Conservation (phyloP, 2,888 invertebrate genomes). For the Falcaria lacertinaria region DNA sequence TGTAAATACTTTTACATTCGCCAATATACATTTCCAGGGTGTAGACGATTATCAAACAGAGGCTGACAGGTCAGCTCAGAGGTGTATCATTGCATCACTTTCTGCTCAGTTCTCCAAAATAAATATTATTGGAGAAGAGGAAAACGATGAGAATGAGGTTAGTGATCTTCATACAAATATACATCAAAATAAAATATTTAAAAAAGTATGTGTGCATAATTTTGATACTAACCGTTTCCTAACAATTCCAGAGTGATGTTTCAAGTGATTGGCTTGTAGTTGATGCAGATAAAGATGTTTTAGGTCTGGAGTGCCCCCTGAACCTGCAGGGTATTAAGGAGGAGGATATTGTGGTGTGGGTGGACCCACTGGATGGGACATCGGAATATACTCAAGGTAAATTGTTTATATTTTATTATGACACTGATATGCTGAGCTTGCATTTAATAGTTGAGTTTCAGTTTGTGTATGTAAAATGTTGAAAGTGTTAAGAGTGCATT, state of each 20-base stretch:
- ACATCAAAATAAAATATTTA: no score
- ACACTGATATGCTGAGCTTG: slow-evolving; percentile 8
- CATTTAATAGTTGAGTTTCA: neutral
- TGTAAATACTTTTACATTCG: no score
- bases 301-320: slow-evolving; percentile 82
- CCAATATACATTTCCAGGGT: slow-evolving; percentile 81
- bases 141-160: slow-evolving; percentile 81
- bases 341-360: slow-evolving; percentile 96
- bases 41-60: slow-evolving; percentile 98
- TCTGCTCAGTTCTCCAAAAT: slow-evolving; percentile 89
- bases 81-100: slow-evolving; percentile 94
- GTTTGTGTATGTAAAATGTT: slow-evolving; percentile 5
- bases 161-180: no score
- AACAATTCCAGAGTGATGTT: slow-evolving; percentile 56
- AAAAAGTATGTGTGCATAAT: neutral
- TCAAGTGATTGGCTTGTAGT: slow-evolving; percentile 88
- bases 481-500: slow-evolving; percentile 4
- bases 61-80: slow-evolving; percentile 97
- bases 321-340: slow-evolving; percentile 82
- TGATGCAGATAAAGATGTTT: slow-evolving; percentile 84
- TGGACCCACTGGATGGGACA: slow-evolving; percentile 99
- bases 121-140: slow-evolving; percentile 96
- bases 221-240: neutral
- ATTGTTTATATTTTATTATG: no score
- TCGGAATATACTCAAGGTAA: slow-evolving; percentile 98